Percentiles rank a stretch among this genome's conserved stretches.
Conservation (phyloP, 2,113 vertebrate species). For the Maccullochella peelii region DNA sequence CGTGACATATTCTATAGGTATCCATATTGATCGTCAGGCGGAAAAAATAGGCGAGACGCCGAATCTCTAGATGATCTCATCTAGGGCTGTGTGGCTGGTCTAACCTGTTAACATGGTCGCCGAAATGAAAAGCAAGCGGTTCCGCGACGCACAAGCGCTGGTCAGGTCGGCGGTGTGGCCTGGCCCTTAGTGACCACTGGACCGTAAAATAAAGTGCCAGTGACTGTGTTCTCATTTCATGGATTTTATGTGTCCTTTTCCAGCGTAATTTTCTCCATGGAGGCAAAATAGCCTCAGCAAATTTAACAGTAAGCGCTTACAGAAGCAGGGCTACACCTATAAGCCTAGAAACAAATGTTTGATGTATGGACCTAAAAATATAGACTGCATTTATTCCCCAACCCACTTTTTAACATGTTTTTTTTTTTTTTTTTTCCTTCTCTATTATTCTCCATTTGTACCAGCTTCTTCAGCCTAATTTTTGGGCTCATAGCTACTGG, state of each 20-base stretch:
- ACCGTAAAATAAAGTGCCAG: constrained; percentile 5
- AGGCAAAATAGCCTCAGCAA: constrained; percentile 37
- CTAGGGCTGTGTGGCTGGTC: too few relatives aligned
- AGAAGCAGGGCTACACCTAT: constrained; percentile 33
- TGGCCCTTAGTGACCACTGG: constrained; percentile 3
- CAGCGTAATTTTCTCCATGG: constrained; percentile 19
- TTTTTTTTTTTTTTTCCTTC: not conserved
- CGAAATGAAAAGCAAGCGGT: too few relatives aligned
- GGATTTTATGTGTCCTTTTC: constrained; percentile 28
- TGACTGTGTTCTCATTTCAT: constrained; percentile 14
- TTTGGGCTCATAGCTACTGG: constrained; percentile 28
- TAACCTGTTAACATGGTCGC: too few relatives aligned
- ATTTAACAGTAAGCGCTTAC: constrained; percentile 39
- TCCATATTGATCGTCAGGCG: too few relatives aligned
- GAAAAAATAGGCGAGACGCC: too few relatives aligned
- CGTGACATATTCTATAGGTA: too few relatives aligned
- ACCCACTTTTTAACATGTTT: constrained; percentile 5
- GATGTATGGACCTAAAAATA: constrained; percentile 41
- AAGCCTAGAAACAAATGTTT: constrained; percentile 27
- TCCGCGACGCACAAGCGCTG: too few relatives aligned
- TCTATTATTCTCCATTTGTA: constrained; percentile 6
- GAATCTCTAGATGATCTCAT: too few relatives aligned
- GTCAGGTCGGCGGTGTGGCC: too few relatives aligned
- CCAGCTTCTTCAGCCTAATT: constrained; percentile 17
- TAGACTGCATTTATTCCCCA: constrained; percentile 38